Conservation (phyloP, 2,113 vertebrate species). For the Microtus ochrogaster region DNA sequence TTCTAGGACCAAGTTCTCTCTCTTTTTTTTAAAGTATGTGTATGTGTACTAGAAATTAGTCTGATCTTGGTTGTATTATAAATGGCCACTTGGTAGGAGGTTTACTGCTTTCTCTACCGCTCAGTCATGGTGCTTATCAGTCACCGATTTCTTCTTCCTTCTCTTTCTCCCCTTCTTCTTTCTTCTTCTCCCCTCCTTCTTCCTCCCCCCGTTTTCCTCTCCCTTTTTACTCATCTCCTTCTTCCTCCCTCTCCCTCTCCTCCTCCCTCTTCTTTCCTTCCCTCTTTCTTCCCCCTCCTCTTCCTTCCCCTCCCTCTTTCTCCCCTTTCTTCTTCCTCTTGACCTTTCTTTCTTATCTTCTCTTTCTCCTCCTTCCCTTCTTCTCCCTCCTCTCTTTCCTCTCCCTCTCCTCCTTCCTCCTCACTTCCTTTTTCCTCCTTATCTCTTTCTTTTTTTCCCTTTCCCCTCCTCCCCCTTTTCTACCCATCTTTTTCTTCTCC, state of each 20-base stretch:
- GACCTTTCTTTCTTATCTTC: not conserved
- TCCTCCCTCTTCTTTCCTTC: no score
- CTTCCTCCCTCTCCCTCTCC: no score
- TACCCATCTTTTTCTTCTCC: no score
- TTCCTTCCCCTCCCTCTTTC: no score
- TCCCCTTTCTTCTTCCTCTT: no score
- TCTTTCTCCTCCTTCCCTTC: no score
- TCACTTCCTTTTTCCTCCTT: not conserved
- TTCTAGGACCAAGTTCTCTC: constrained; percentile 22
- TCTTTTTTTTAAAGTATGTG: not conserved
- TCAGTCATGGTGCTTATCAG: not conserved
- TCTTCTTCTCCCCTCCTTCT: no score
- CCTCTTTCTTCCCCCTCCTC: no score
- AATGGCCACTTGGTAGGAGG: not conserved
- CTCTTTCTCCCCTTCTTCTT: not conserved
- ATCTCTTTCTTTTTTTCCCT: not conserved
- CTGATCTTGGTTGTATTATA: not conserved
- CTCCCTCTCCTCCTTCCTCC: not conserved
- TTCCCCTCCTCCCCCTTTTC: no score
- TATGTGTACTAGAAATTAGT: constrained; percentile 8
- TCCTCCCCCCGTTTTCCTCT: not conserved
- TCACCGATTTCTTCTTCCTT: not conserved
- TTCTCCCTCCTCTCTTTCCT: no score
- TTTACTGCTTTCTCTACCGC: not conserved
- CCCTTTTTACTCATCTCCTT: no score